Evolutionary conservation across 1,140 invertebrate species (phyloP), one percentile per base, ranked within the genome.

Genomic region (Metopolophium dirhodum): DNA sequence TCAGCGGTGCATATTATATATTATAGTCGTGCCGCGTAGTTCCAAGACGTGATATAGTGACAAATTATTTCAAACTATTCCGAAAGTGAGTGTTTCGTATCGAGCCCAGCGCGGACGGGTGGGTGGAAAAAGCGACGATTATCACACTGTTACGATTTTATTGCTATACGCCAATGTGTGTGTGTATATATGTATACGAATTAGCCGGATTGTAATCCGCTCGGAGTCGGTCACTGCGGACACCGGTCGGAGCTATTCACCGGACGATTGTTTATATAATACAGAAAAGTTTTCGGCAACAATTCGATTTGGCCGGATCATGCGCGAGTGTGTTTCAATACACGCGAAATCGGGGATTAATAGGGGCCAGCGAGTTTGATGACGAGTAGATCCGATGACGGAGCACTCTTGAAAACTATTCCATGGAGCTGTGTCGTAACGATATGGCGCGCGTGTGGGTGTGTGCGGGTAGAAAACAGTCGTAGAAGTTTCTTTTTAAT

Each of bases 301-400:
- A 54, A 54, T 89, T 89, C 49, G 87, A 51, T 89, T 54, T 89
- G 35, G 14, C 20, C 49, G 23, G 51, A 89, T 57, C 54, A 89
- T 7, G 9, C 35, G n/a, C 35, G 7, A 20, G 20, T 88, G n/a
- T 86, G 41, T 88, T 57, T 57, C 26, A 57, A 57, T 41, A 41
- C 54, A 4, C 35, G 22, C 20, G 14, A n/a, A 88, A 49, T 88
- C 26, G 49, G 88, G 9, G 35, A 54, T 57, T 89, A 54, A 57
- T 57, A 26, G 22, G 49, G 22, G 9, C 4, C 88, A 77, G 35
- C n/a, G 14, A 54, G 49, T 51, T 88, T 88, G 49, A n/a, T 7
- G 20, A 22, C 49, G 35, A 89, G 87, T 89, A 37, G 41, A 41
- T 54, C n/a, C 7, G 35, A 88, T n/a, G 87, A 68, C 61, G 6